A percentile compares a stretch with the other conserved stretches of the same genome.
These are phyloP conservation scores for Rostratula benghalensis DNA, from an alignment of 2,113 vertebrate genomes.

Conservation along the genomic window DNA sequence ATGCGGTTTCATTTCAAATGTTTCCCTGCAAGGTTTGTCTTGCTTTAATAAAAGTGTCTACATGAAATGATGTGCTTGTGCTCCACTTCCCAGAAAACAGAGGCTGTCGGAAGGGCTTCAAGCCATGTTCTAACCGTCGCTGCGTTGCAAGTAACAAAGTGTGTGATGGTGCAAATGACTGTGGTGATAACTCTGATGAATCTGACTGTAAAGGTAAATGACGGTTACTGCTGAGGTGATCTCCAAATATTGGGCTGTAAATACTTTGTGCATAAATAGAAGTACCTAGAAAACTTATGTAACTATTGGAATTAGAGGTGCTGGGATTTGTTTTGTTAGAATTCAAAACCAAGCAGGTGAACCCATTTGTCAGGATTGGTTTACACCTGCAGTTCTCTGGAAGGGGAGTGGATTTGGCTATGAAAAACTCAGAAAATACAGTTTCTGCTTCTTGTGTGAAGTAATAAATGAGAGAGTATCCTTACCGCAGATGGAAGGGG, in stretches of 20 bases:
- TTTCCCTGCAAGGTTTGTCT: not conserved
- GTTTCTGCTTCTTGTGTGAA: not conserved
- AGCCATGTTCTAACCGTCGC: constrained; percentile 87
- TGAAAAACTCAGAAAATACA: not conserved
- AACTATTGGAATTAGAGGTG: not conserved
- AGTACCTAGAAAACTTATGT: not conserved
- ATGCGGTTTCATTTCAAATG: not conserved
- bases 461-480: not conserved
- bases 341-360: not conserved
- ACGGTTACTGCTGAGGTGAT: not conserved
- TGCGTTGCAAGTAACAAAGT: constrained; percentile 86
- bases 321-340: not conserved
- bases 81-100: constrained; percentile 84
- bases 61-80: not conserved
- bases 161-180: constrained; percentile 92
- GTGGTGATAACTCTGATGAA: constrained; percentile 95
- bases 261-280: not conserved
- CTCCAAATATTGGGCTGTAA: not conserved
- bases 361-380: not conserved
- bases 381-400: not conserved
- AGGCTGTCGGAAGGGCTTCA: constrained; percentile 88
- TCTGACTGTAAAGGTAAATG: constrained; percentile 90
- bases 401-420: not conserved
- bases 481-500: not conserved
- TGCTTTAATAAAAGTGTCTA: not conserved